phyloP scores from a whole-genome alignment of 2,797 vertebrate genomes.

The Petrocephalus schoutedeni region DNA sequence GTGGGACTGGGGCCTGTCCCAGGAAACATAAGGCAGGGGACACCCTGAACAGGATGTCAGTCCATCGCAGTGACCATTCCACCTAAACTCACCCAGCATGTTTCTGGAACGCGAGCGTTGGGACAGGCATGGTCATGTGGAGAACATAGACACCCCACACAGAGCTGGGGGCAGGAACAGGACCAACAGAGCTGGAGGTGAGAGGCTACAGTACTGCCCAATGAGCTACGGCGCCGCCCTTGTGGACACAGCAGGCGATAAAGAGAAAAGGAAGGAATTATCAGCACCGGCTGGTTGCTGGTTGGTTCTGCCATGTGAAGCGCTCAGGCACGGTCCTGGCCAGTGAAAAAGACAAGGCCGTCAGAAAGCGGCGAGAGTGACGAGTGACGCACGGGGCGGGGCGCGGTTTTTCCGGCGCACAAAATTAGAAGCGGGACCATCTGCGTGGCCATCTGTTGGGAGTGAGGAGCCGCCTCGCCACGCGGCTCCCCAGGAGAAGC shows the following conservation, averaged over 20 bases:
- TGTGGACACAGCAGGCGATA: not conserved
- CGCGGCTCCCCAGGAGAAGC: not conserved
- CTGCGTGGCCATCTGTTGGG: conserved; percentile 19
- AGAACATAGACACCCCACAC: not conserved
- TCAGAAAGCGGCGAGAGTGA: not conserved
- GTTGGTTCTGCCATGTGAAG: not conserved
- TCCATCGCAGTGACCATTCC: not conserved
- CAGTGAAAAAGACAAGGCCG: not conserved
- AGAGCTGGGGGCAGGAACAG: not conserved
- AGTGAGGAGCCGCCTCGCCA: not conserved
- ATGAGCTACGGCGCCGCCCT: not conserved
- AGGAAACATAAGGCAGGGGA: not conserved
- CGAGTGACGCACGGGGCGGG: not conserved
- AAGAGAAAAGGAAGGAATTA: not conserved
- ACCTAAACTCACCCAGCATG: conserved; percentile 6
- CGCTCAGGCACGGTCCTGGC: not conserved
- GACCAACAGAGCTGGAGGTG: not conserved
- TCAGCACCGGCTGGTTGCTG: not conserved
- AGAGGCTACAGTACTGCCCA: not conserved
- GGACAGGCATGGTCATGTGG: not conserved
- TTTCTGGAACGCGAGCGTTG: not conserved
- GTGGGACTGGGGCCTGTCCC: not conserved
- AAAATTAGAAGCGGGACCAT: conserved; percentile 21
- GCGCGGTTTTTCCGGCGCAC: not conserved
- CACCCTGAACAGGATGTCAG: not conserved